Conservation (phyloP, 1,140 invertebrate genomes). For the Pararge aegeria region DNA sequence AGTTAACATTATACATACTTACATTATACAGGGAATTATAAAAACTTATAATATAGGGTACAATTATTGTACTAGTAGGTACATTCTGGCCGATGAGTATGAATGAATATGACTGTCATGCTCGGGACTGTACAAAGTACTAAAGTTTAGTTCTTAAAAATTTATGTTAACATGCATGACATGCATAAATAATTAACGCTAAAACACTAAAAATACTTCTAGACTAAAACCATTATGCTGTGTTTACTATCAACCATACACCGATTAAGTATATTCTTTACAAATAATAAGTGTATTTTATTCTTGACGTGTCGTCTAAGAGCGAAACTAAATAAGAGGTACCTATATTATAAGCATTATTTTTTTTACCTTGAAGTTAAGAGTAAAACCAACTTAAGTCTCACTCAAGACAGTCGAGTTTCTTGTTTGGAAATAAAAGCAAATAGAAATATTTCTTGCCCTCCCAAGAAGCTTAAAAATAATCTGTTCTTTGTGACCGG, state of each 20-base stretch:
- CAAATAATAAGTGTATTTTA: too few relatives aligned
- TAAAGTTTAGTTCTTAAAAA: not conserved
- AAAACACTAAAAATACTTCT: too few relatives aligned
- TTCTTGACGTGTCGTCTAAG: not conserved
- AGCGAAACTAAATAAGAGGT: not conserved
- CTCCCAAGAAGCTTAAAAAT: not conserved
- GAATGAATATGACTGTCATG: too few relatives aligned
- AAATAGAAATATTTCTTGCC: not conserved
- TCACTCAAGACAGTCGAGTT: not conserved
- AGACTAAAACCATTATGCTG: too few relatives aligned
- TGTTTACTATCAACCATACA: too few relatives aligned
- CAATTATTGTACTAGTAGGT: too few relatives aligned
- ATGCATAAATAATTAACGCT: not conserved
- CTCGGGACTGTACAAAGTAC: too few relatives aligned
- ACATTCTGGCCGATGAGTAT: too few relatives aligned
- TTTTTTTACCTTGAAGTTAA: not conserved
- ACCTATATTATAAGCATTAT: not conserved
- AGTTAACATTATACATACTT: too few relatives aligned
- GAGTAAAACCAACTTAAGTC: conserved; percentile 1
- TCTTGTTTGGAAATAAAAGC: not conserved
- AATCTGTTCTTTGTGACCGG: not conserved
- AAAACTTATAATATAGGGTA: too few relatives aligned
- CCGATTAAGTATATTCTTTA: too few relatives aligned
- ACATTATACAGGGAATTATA: too few relatives aligned
- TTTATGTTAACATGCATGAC: not conserved